Percentiles rank a stretch among this genome's conserved stretches.
Evolutionary conservation across 2,797 vertebrate genomes (phyloP).

Genomic region (Myotis vivesi): DNA sequence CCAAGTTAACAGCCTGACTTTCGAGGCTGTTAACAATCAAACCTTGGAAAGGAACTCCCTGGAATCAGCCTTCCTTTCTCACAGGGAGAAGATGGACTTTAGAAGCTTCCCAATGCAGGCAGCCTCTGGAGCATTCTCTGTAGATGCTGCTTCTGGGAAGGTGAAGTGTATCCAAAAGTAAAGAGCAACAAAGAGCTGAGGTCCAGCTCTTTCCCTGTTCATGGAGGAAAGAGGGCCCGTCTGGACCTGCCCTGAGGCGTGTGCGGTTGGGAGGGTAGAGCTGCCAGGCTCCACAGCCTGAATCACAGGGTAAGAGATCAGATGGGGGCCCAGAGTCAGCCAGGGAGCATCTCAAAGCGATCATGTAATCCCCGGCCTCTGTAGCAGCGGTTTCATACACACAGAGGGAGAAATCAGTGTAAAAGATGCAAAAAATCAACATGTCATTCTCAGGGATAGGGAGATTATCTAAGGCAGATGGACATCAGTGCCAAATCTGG

Average conservation of each 20-base stretch:
- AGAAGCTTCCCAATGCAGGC: background rate
- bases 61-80: background rate
- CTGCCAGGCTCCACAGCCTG: background rate
- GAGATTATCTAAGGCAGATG: background rate
- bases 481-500: background rate
- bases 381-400: background rate
- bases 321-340: background rate
- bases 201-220: background rate
- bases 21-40: constrained; percentile 80
- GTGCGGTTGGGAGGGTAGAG: background rate
- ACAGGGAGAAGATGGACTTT: background rate
- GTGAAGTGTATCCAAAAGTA: background rate
- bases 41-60: constrained; percentile 75
- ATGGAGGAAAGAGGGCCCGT: background rate
- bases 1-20: constrained; percentile 90
- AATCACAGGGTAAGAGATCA: background rate
- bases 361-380: background rate
- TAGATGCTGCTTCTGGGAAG: constrained; percentile 13
- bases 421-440: background rate
- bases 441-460: background rate
- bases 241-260: background rate
- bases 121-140: background rate
- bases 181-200: background rate
- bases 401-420: background rate
- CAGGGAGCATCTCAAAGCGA: background rate